Base-by-base conservation (phyloP, 1,140 invertebrate genomes). In the Notospermus geniculatus region DNA sequence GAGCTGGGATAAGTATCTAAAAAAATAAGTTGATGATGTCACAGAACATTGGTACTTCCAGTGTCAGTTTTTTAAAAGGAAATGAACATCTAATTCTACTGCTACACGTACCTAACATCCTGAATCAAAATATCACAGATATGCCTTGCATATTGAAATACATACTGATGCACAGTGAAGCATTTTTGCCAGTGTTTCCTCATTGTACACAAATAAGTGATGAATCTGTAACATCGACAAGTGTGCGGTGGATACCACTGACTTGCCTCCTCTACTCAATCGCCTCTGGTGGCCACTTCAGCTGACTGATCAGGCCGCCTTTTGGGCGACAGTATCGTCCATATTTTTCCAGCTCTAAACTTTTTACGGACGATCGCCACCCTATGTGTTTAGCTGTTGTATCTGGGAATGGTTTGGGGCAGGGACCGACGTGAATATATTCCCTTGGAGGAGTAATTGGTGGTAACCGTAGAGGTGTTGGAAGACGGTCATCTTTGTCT, bases 261-360 rank as follows among this genome's bases (percentile, higher is more conserved):
- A n/a, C n/a, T n/a, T n/a, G n/a, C n/a, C n/a, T n/a, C n/a, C 15
- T 36, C 66, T 71, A 76, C 30, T 69, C 59, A 5, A 80, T 72
- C 15, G 71, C 75, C 46, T 80, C 78, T 19, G 57, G 53, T 52
- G 78, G 78, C 78, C 78, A 80, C 54, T 79, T 79, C n/a, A 80
- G 66, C 54, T 78, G 77, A 54, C 71, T 71, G 5, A 80, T 65
- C 23, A 80, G 66, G 17, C 71, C 71, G 19, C 78, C 78, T 68
- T 75, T 77, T 17, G 72, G 70, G 53, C 71, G 72, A 7, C 73
- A 72, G 59, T 78, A 78, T 58, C 66, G 68, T 13, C 78, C 78
- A 62, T 79, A 79, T 57, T 71, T 71, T 54, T 80, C 78, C 28
- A 80, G 62, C 9, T 65, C 64, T 19, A 73, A 65, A 4, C 52